Evolutionary conservation across 2,888 invertebrate genomes (phyloP), one percentile per base, ranked within the genome.

Genomic region (Sericinus montela): DNA sequence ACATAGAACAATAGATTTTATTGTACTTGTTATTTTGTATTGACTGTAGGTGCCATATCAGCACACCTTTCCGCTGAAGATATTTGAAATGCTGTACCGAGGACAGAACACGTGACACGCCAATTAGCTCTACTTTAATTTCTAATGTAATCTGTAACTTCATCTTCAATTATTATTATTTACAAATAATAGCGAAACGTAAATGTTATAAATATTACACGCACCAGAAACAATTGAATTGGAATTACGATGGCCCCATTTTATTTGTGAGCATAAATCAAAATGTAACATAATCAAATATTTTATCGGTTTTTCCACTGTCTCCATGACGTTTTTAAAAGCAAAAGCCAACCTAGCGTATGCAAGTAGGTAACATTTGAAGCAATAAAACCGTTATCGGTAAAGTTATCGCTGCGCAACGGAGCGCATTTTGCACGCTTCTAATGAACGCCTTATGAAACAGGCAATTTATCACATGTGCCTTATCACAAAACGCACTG

Each of bases 371-470:
- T 82, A 85, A 80, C 80, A 86, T 86, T 81, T 80, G 75, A 83
- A 76, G 84, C 72, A 80, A 82, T 86, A 87, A 87, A 87, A 81
- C 59, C 73, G 74, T 84, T 88, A 86, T 86, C 86, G 73, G 64
- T 8, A 48, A 59, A 72, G 73, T 82, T 85, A 87, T 87, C 86
- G 88, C 75, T 56, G 85, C 80, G 84, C 80, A 79, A 72, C 86
- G 82, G 80, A 87, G 74, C 76, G 82, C 80, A 85, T 88, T 87
- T 69, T 80, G 75, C 84, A 87, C 80, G 86, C 78, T 77, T 75
- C 83, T 88, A 88, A 87, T 88, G 87, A 88, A 88, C 77, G 86
- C 83, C 84, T 75, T 84, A 87, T 87, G 84, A 88, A 87, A 85
- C 83, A 85, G 85, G 81, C 82, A 86, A 86, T 87, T 87, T 86